Base-by-base conservation (phyloP, 1,140 invertebrate genomes). In the Drosophila paulistorum region DNA sequence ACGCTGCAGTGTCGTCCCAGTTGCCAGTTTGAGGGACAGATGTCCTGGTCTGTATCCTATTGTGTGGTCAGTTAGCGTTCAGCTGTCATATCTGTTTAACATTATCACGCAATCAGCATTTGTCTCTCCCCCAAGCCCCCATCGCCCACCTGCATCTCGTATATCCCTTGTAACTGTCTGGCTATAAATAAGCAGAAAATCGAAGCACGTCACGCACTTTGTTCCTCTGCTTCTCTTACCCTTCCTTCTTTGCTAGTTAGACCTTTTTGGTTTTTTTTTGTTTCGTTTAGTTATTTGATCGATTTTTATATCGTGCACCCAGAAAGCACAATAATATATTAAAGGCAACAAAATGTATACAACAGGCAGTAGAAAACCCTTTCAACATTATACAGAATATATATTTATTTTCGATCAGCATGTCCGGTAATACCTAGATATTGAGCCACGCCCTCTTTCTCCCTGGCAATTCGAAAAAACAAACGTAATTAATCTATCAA, bases 161-260 rank as follows among this genome's bases (percentile, higher is more conserved):
- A 30, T 30, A 30, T 11, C 30, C 30, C 37, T n/a, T 42, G 30
- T 23, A 55, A 37, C 35, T 13, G 41, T 71, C 74, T 41, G 60
- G 54, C 68, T 87, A 87, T 72, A 82, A 82, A 82, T 85, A 86
- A 58, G 30, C 54, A 54, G 59, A 81, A 86, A 79, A 73, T 81
- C 74, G 78, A 78, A 78, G 71, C 74, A 55, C 23, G 71, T 80
- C 71, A 81, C 78, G 81, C 75, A 71, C 33, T 51, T 51, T 55
- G 54, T 66, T 23, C 13, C 58, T 54, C 37, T 42, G 9, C 23
- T n/a, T 7, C n/a, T 23, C 30, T 54, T 30, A 13, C 42, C 48
- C 7, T 39, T 10, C 9, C 33, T 55, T 45, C 59, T 14, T 41
- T 13, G 51, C 23, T 42, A 51, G 45, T 23, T 51, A 51, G 45